Percentiles rank a stretch among this genome's conserved stretches.
Conservation (phyloP, 2,797 vertebrate species). For the Botia kubotai region DNA sequence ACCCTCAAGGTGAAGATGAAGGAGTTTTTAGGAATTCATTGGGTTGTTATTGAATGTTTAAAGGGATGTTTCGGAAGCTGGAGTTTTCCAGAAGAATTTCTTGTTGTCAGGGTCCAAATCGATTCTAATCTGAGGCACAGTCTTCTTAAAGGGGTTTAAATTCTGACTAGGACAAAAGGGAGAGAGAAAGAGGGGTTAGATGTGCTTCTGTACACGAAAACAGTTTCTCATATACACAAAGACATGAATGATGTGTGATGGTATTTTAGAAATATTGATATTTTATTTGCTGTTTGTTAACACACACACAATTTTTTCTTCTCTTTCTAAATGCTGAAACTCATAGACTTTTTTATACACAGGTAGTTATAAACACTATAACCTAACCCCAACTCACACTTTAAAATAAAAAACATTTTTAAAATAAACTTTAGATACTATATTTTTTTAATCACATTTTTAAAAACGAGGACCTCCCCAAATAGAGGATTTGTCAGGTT, state of each 20-base stretch:
- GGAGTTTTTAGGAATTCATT: neutral
- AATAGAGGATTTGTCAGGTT: too few species aligned
- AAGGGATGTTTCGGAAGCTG: conserved; percentile 86
- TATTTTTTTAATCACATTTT: too few species aligned
- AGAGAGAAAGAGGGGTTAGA: conserved; percentile 21
- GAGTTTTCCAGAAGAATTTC: conserved; percentile 82
- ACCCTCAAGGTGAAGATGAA: neutral
- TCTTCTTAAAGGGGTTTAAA: conserved; percentile 78
- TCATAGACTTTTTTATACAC: too few species aligned
- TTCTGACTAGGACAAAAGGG: conserved; percentile 77
- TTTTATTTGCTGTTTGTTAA: too few species aligned
- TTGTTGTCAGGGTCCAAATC: conserved; percentile 81
- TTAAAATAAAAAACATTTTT: too few species aligned
- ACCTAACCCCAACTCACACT: too few species aligned
- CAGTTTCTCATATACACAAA: neutral
- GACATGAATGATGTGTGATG: neutral
- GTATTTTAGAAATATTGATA: neutral
- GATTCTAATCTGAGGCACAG: conserved; percentile 87
- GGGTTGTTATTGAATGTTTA: conserved; percentile 68
- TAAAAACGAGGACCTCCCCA: too few species aligned
- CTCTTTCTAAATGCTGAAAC: too few species aligned
- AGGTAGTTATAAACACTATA: too few species aligned
- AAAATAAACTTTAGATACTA: too few species aligned
- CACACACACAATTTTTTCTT: too few species aligned
- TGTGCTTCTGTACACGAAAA: neutral